Conservation (phyloP, 2,888 invertebrate species). For the Drosophila multiciliata region DNA sequence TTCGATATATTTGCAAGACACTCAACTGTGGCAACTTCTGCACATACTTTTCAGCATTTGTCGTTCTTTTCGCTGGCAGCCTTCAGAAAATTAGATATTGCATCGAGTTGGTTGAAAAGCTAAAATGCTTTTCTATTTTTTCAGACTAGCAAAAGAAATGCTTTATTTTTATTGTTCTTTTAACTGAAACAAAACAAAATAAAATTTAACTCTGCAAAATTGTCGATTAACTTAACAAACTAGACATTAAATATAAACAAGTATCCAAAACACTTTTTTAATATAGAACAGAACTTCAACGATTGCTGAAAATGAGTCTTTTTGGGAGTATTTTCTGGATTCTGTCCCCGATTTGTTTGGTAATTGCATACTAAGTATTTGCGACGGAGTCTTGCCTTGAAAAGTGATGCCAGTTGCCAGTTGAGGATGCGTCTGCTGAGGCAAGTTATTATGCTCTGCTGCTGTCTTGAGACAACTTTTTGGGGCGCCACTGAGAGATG, state of each 20-base stretch:
- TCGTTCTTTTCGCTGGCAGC: constrained; percentile 18
- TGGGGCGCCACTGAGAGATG: constrained; percentile 16
- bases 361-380: constrained; percentile 36
- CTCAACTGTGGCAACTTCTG: constrained; percentile 29
- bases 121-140: constrained; percentile 8
- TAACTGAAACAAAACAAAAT: neutral
- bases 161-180: constrained; percentile 1
- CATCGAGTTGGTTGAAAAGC: constrained; percentile 16
- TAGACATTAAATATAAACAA: neutral
- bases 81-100: constrained; percentile 37
- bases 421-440: constrained; percentile 41
- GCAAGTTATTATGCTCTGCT: constrained; percentile 33
- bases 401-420: constrained; percentile 38
- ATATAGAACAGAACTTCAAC: neutral
- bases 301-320: neutral
- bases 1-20: constrained; percentile 23
- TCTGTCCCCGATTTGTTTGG: neutral
- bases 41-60: constrained; percentile 20
- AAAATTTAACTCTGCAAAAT: neutral
- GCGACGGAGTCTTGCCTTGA: constrained; percentile 21
- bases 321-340: neutral
- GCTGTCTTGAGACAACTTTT: constrained; percentile 23
- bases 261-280: neutral
- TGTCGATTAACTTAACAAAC: neutral
- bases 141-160: constrained; percentile 1